Evolutionary conservation across 2,888 invertebrate genomes (phyloP), one percentile per base, ranked within the genome.

Genomic region (Dolichomitus sp.): DNA sequence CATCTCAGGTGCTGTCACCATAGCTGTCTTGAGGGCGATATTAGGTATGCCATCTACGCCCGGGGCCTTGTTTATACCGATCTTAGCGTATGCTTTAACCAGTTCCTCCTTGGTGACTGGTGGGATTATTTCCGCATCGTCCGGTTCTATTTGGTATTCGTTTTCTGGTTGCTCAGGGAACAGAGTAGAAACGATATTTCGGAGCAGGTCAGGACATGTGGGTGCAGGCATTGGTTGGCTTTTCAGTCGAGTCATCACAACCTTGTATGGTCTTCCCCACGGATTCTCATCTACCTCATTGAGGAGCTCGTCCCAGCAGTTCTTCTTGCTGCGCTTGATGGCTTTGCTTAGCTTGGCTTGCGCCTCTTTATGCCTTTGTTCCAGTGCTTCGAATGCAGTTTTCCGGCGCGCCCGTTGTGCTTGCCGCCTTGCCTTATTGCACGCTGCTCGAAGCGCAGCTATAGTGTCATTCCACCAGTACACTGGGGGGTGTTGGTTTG

Each of bases 241-340:
- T 5, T 45, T 45, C 1, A 45, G 45, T 4, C 45, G 12, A 14
- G 45, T 45, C 45, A 45, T 45, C n/a, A 45, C 45, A 2, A 45
- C 45, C 45, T 45, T 45, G 12, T 45, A 80, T n/a, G 84, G 84
- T 59, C 80, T 77, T 30, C 87, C 88, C 86, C 87, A 88, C 73
- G 19, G 84, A 66, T 89, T 86, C 11, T 70, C 61, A 19, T 86
- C 81, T 14, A 89, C 81, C 37, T 86, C 81, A 12, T 77, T 59
- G 54, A 80, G 69, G 5, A 90, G 81, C 23, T 84, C 77, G 12
- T 70, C 82, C 87, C 88, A 89, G 27, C 74, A 45, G 14, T 73
- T 59, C 9, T 59, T 48, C 42, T 81, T 81, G 52, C 81, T 81
- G 9, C 50, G 68, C 30, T 80, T 80, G 19, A 80, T 80, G 5